Conservation (phyloP, 2,113 vertebrate genomes). For the Ptychochromis oligacanthus region DNA sequence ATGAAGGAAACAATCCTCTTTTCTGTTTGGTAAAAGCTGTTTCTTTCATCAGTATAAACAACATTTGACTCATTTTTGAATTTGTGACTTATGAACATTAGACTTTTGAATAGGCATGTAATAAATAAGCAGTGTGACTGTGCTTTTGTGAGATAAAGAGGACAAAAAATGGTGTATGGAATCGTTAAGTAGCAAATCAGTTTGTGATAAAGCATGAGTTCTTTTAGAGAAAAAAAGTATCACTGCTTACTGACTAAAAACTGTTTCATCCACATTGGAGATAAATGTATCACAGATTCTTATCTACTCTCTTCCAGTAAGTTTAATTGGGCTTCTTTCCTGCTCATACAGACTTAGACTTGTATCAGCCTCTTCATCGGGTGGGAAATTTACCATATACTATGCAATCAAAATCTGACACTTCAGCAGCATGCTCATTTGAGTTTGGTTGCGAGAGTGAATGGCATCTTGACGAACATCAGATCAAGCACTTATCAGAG, state of each 20-base stretch:
- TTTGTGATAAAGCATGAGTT: slow-evolving; percentile 8
- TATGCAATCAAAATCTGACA: not conserved
- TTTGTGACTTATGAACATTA: not conserved
- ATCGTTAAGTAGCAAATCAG: not conserved
- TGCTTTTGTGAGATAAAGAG: not conserved
- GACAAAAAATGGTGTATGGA: not conserved
- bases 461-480: slow-evolving; percentile 48
- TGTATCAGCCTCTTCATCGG: slow-evolving; percentile 3
- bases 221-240: not conserved
- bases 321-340: slow-evolving; percentile 30
- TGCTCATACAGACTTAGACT: not conserved
- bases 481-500: slow-evolving; percentile 53
- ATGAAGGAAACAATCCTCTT: not conserved
- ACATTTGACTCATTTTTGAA: not conserved
- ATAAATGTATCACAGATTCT: slow-evolving; percentile 28
- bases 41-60: not conserved
- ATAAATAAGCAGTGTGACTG: not conserved
- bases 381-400: slow-evolving; percentile 5
- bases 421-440: slow-evolving; percentile 6
- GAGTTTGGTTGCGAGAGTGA: not conserved
- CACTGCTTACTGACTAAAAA: not conserved
- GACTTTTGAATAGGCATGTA: not conserved
- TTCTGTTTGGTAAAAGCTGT: not conserved
- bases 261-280: not conserved
- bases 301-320: not conserved